These are phyloP conservation scores for Drosophila nigrodunni DNA, from an alignment of 1,140 invertebrate genomes.

Conservation along the genomic window DNA sequence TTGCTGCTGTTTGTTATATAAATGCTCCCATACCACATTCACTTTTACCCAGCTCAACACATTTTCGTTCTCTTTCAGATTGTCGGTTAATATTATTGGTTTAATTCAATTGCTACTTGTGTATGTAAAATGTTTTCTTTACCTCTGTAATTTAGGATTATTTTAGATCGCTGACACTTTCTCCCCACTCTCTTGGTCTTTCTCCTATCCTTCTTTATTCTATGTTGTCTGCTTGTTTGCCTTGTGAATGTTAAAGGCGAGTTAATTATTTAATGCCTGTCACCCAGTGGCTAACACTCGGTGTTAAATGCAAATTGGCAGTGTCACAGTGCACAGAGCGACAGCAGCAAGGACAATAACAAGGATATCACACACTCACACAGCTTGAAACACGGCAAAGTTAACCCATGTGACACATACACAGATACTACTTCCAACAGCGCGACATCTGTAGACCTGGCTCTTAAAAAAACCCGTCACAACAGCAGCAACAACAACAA, in stretches of 20 bases:
- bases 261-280: constrained; percentile 81
- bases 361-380: constrained; percentile 43
- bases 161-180: constrained; percentile 36
- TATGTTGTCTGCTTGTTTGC: constrained; percentile 20
- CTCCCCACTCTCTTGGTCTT: background rate
- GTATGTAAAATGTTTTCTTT: constrained; percentile 70
- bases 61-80: background rate
- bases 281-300: constrained; percentile 77
- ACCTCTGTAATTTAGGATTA: constrained; percentile 50
- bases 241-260: constrained; percentile 58
- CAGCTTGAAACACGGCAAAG: constrained; percentile 43
- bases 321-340: constrained; percentile 37
- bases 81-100: constrained; percentile 69
- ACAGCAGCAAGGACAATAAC: constrained; percentile 43
- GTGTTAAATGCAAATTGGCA: constrained; percentile 76
- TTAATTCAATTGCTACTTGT: constrained; percentile 76
- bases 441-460: constrained; percentile 32
- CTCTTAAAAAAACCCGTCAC: constrained; percentile 20
- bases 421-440: constrained; percentile 4
- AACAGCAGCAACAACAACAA: constrained; percentile 5
- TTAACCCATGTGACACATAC: constrained; percentile 34
- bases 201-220: background rate
- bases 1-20: constrained; percentile 67
- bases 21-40: constrained; percentile 31
- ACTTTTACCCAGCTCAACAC: background rate